Conservation (phyloP, 2,888 invertebrate genomes). For the Eulithis prunata region DNA sequence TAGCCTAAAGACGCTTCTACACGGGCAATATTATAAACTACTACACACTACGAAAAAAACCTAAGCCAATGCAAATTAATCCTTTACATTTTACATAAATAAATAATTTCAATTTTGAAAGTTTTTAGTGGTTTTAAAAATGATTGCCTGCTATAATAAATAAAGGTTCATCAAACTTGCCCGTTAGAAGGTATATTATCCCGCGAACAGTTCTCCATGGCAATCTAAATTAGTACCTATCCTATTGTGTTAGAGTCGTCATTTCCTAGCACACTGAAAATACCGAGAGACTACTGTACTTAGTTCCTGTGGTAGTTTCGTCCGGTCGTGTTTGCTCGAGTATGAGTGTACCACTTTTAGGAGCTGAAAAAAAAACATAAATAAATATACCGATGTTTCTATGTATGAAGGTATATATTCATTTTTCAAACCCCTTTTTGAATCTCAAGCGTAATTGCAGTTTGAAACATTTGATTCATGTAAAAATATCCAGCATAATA, state of each 20-base stretch:
- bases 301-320: constrained; percentile 75
- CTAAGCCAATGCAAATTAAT: too few species aligned
- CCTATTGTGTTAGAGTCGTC: constrained; percentile 38
- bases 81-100: too few species aligned
- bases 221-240: constrained; percentile 21
- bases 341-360: constrained; percentile 83
- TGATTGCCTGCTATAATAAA: too few species aligned
- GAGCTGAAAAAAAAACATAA: constrained; percentile 62
- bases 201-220: neutral
- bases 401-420: neutral
- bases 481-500: too few species aligned
- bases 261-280: constrained; percentile 64
- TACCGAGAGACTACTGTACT: constrained; percentile 64
- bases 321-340: constrained; percentile 80
- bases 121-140: too few species aligned
- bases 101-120: too few species aligned
- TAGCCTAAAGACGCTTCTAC: neutral
- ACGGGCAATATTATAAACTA: neutral
- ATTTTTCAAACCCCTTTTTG: too few species aligned
- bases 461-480: too few species aligned
- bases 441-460: too few species aligned
- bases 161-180: neutral
- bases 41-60: too few species aligned
- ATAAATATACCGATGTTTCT: neutral
- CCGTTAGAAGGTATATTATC: neutral